Conservation (phyloP, 2,797 vertebrate genomes). For the Rhadinocentrus ornatus region DNA sequence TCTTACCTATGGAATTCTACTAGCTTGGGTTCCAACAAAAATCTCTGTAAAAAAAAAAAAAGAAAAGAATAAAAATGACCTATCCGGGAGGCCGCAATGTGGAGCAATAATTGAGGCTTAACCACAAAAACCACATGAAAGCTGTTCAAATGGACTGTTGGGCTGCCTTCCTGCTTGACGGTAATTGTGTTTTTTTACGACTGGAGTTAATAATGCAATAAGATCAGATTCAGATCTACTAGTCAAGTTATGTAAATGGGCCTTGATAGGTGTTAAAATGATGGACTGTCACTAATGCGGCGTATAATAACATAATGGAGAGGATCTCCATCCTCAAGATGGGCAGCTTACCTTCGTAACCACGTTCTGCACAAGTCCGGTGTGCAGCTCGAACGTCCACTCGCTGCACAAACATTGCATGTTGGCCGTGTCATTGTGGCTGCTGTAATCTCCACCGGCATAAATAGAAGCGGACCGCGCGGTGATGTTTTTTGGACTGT, state of each 20-base stretch:
- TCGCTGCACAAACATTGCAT: conserved; percentile 83
- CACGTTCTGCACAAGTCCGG: conserved; percentile 91
- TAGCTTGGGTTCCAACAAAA: conserved; percentile 2
- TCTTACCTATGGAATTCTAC: conserved; percentile 19
- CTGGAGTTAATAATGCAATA: conserved; percentile 5
- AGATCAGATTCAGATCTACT: background rate
- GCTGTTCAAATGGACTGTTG: conserved; percentile 1
- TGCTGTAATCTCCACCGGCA: conserved; percentile 51
- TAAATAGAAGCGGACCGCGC: conserved; percentile 36
- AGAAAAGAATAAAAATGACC: conserved; percentile 14
- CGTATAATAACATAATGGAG: conserved; percentile 7
- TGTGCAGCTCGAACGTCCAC: conserved; percentile 88
- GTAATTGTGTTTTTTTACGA: background rate
- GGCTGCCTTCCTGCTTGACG: background rate
- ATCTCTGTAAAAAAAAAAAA: background rate
- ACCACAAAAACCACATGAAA: conserved; percentile 4
- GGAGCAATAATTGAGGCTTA: conserved; percentile 32
- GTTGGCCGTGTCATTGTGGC: conserved; percentile 56
- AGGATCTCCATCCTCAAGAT: conserved; percentile 24
- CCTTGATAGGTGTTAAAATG: background rate
- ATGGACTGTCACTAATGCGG: conserved; percentile 11
- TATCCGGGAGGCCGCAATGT: conserved; percentile 15
- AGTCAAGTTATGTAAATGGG: conserved; percentile 12
- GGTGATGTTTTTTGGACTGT: conserved; percentile 43
- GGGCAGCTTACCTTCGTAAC: conserved; percentile 91